phyloP scores from a whole-genome alignment of 2,113 vertebrate genomes.

The Psammodynastes pulverulentus region DNA sequence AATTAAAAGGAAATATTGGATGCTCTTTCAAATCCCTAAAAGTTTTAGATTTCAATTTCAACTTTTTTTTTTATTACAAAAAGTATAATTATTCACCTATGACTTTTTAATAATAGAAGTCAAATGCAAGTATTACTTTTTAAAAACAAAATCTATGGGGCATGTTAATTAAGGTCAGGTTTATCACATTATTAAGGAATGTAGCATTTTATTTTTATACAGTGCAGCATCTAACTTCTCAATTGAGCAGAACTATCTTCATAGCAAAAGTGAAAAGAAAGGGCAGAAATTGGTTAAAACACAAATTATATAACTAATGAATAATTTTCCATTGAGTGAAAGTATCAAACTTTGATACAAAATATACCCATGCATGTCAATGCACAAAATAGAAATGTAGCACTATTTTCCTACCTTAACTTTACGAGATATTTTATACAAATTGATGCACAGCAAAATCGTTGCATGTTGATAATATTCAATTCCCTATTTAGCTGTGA shows the following conservation, averaged over 20 bases:
- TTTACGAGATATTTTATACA: constrained; percentile 43
- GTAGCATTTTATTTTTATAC: neutral
- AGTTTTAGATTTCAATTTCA: neutral
- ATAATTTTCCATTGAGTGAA: neutral
- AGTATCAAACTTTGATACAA: neutral
- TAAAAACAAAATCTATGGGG: neutral
- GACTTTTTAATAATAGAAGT: neutral
- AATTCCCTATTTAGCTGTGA: constrained; percentile 66
- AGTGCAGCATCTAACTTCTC: neutral
- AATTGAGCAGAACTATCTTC: neutral
- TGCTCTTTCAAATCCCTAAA: neutral
- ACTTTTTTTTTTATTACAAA: neutral
- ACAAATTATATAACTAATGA: neutral
- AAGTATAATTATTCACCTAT: neutral
- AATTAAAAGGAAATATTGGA: neutral
- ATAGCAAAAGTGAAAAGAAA: neutral
- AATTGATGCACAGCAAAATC: constrained; percentile 48
- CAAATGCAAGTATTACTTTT: neutral
- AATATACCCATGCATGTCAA: neutral
- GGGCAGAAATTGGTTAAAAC: neutral
- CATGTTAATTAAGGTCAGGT: neutral
- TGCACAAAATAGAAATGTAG: constrained; percentile 26
- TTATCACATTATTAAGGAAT: neutral
- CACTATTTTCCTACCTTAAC: constrained; percentile 56
- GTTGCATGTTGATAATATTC: constrained; percentile 57